Base-by-base conservation (phyloP, 2,797 vertebrate species). In the Meda fulgida region DNA sequence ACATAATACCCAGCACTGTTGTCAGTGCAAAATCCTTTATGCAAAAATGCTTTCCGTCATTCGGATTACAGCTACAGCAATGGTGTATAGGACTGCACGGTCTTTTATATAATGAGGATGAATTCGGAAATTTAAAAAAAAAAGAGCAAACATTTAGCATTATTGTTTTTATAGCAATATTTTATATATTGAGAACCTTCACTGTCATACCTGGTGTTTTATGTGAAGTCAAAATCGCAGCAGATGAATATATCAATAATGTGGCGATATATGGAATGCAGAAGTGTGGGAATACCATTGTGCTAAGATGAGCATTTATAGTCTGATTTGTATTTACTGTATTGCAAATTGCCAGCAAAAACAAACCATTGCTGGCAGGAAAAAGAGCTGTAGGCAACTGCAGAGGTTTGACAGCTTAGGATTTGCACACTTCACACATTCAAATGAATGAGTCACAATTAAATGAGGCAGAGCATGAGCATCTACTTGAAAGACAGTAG, bases 31-130 rank as follows among this genome's bases (percentile, higher is more conserved):
- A 84, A 88, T 60, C 55, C 75, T 78, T 88, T 84, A 86, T 89
- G 78, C 72, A 85, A 84, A 75, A 89, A 89, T 0, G 55, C 67
- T 65, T 89, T 92, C 81, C 83, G 70, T 73, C 36, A 88, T 88
- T 85, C 84, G 86, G 90, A 90, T 91, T 83, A 88, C 86, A 90
- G 91, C 90, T 82, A 75, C 91, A 67, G 75, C 93, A 85, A 90
- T 81, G 88, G 88, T 43, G 72, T 72, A 76, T 18, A 26, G 36
- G 31, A 51, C 55, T 34, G 66, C 84, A 63, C 83, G 26, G 70
- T 89, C 73, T 87, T 87, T 58, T 83, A 55, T 63, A 77, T 66
- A 36, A 36, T 48, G 80, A 87, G 81, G 38, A 84, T 81, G 46
- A 83, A 69, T 7, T 86, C 83, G 6, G 2, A 19, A n/a, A 43